A percentile compares a stretch with the other conserved stretches of the same genome.
Conservation (phyloP, 2,797 vertebrate genomes). For the Channallabes apus region DNA sequence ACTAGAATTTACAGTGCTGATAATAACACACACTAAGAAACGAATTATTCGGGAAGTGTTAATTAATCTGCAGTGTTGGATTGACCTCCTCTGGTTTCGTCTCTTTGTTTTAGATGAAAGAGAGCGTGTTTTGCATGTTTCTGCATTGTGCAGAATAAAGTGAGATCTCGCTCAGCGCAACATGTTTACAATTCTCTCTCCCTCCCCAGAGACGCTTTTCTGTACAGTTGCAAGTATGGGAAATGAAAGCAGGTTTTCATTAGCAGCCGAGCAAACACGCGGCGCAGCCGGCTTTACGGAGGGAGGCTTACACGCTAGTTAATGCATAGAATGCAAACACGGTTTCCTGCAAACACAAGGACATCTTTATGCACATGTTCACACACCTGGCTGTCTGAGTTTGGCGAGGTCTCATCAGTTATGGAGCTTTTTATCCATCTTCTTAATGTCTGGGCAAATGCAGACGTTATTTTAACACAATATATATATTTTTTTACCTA, state of each 20-base stretch:
- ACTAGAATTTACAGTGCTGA: slow-evolving; percentile 54
- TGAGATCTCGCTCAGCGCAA: slow-evolving; percentile 68
- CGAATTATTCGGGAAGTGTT: slow-evolving; percentile 54
- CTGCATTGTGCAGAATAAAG: slow-evolving; percentile 68
- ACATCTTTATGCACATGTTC: neutral
- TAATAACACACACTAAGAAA: slow-evolving; percentile 58
- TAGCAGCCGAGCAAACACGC: slow-evolving; percentile 37
- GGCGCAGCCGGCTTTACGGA: slow-evolving; percentile 14
- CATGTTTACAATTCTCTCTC: slow-evolving; percentile 73
- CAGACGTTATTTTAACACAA: neutral
- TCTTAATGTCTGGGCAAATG: neutral
- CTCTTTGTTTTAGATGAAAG: slow-evolving; percentile 77
- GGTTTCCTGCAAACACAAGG: neutral
- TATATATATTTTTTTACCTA: too few species aligned
- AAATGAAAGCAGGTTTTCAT: slow-evolving; percentile 63
- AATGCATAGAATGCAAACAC: neutral
- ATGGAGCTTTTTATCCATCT: neutral
- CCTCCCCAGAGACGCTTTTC: slow-evolving; percentile 62
- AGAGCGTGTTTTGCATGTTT: slow-evolving; percentile 67
- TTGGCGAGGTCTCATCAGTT: neutral
- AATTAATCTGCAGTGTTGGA: slow-evolving; percentile 66
- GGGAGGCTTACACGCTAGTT: neutral
- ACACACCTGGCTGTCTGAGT: neutral
- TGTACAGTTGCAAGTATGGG: slow-evolving; percentile 68
- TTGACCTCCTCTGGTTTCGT: slow-evolving; percentile 61